phyloP scores from a whole-genome alignment of 2,888 invertebrate genomes.

The Mycogona germanica region DNA sequence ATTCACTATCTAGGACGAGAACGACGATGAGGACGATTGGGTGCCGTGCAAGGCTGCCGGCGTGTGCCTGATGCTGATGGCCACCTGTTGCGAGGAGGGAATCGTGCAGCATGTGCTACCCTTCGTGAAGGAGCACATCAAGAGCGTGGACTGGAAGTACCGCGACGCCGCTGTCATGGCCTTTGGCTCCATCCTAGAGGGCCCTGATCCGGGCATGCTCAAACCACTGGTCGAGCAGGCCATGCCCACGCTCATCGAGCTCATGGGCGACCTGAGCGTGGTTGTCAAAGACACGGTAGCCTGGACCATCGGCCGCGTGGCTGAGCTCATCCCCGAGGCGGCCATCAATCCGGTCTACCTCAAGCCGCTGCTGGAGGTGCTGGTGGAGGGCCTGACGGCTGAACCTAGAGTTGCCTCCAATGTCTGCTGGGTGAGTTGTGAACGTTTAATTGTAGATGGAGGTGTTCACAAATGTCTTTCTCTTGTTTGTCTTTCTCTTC shows the following conservation, averaged over 20 bases:
- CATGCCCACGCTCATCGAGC: constrained; percentile 85
- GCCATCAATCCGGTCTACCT: constrained; percentile 78
- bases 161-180: constrained; percentile 98
- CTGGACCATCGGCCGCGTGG: constrained; percentile 96
- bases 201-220: constrained; percentile 71
- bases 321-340: constrained; percentile 92
- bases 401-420: constrained; percentile 96
- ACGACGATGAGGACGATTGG: constrained; percentile 98
- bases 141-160: constrained; percentile 79
- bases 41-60: constrained; percentile 99
- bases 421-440: constrained; percentile 78
- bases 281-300: constrained; percentile 94
- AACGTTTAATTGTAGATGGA: not conserved
- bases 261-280: constrained; percentile 89
- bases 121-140: constrained; percentile 90
- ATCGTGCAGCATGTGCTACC: constrained; percentile 93
- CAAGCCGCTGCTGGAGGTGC: constrained; percentile 42
- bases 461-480: not conserved
- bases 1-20: too few relatives aligned
- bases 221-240: constrained; percentile 93
- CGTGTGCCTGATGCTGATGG: constrained; percentile 94
- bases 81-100: constrained; percentile 94
- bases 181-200: constrained; percentile 80
- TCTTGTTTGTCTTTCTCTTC: not conserved
- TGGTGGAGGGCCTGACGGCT: constrained; percentile 61